Evolutionary conservation across 2,113 vertebrate genomes (phyloP).

Genomic region (Sinocyclocheilus rhinocerous): DNA sequence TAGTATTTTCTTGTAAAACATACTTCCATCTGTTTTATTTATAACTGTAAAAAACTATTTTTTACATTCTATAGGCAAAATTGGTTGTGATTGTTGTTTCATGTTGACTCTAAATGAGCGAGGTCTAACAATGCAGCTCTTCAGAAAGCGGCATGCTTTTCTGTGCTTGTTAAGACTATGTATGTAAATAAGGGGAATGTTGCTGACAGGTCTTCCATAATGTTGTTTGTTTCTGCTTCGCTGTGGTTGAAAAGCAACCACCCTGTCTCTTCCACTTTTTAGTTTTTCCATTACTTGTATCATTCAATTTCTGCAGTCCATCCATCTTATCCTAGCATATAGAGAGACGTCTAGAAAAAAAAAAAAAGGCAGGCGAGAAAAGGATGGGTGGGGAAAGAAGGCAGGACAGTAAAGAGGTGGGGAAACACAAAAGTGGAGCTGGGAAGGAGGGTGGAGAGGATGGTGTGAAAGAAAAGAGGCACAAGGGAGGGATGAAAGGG

Average conservation of each 20-base stretch:
- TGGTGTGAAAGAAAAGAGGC: constrained; percentile 5
- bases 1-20: no score
- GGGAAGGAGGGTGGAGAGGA: constrained; percentile 28
- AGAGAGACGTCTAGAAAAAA: background rate
- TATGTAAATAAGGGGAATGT: constrained; percentile 6
- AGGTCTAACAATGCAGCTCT: background rate
- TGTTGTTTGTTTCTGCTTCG: background rate
- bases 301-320: background rate
- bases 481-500: background rate
- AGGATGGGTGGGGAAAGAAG: background rate
- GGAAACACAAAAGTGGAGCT: background rate
- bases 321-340: background rate
- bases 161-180: constrained; percentile 16
- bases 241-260: background rate
- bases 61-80: background rate
- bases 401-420: background rate
- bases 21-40: no score
- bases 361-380: background rate
- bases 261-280: background rate
- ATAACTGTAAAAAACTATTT: no score
- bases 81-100: background rate
- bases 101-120: background rate
- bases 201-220: constrained; percentile 4
- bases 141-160: background rate
- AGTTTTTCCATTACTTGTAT: background rate